Base-by-base conservation (phyloP, 2,113 vertebrate species). In the Oplegnathus fasciatus region DNA sequence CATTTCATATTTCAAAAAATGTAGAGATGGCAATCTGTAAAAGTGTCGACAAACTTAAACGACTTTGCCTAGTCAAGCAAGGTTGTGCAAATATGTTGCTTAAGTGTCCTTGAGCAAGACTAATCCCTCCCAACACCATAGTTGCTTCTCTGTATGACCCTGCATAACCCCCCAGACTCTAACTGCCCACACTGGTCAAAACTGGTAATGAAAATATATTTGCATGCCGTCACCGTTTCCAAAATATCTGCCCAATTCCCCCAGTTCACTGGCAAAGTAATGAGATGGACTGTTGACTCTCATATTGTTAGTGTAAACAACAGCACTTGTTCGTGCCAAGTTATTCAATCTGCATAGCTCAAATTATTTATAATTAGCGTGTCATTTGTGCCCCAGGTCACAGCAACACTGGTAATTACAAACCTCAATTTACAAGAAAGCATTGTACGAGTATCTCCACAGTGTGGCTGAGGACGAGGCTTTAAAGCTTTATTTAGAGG, bases 281-380 rank as follows among this genome's bases (percentile, higher is more conserved):
- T 37, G 75, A 88, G 66, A 60, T 57, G 85, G 73, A 74, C 83
- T 62, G 75, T 82, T 60, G 74, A 81, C 81, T 82, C 72, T 76
- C 46, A 37, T 62, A 75, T 75, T 72, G 84, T 84, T 77, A 64
- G 66, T 37, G 65, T 75, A 86, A 88, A 91, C 87, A 89, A 34
- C 62, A 2, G 32, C 75, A 42, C 64, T 89, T 84, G 75, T 84
- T 85, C 75, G 64, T 77, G 88, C 82, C 75, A 73, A 88, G 48
- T 74, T 77, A 83, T 82, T 80, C 72, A 84, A 86, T 74, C 69
- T 73, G 80, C 68, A 48, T 22, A 48, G 75, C 84, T 60, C 83
- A 84, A 93, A 86, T 92, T 90, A 90, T 88, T 92, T 80, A 86
- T 90, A 86, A 91, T 92, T 90, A 89, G 55, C 52, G 5, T 78